Base-by-base conservation (phyloP, 2,888 invertebrate genomes). In the Microctonus aethiopoides region DNA sequence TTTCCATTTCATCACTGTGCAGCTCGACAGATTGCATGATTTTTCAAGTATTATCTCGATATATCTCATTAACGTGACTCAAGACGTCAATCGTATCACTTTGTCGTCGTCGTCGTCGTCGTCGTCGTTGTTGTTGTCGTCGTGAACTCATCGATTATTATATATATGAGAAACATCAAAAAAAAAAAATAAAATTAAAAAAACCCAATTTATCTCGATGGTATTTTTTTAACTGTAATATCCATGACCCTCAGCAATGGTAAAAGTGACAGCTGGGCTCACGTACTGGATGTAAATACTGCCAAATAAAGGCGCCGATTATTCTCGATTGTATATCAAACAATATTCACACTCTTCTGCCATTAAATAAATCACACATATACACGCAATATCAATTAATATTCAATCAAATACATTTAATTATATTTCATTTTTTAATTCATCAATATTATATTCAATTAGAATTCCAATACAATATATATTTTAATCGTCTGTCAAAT, bases 221-320 rank as follows among this genome's bases (percentile, higher is more conserved):
- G 26, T 3, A 26, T 26, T 7, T 11, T 26, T 16, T 26, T 56
- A 7, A 5, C 9, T 56, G 13, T n/a, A 56, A 56, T 46, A 46
- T 46, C 54, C 36, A 61, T 62, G 63, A 63, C 65, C 36, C 24
- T 51, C 60, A 59, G 34, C 46, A 41, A 64, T 69, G 60, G 65
- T 36, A 46, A 67, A 70, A 67, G 60, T 74, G 72, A 74, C 74
- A 74, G 74, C 70, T 74, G 70, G 57, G 61, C 54, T 63, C 56
- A 32, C 54, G 22, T 57, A 32, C n/a, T 16, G 0, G 66, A 68
- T 63, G 71, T 68, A 71, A 71, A 70, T 70, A 67, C 60, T 67
- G 60, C 52, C 68, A 62, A 46, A 46, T 46, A 46, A 51, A 68
- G 16, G 34, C 29, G n/a, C 20, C 9, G 16, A 32, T 26, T 32